Evolutionary conservation across 2,888 invertebrate species (phyloP), one percentile per base, ranked within the genome.

Genomic region (Melanargia galathea): DNA sequence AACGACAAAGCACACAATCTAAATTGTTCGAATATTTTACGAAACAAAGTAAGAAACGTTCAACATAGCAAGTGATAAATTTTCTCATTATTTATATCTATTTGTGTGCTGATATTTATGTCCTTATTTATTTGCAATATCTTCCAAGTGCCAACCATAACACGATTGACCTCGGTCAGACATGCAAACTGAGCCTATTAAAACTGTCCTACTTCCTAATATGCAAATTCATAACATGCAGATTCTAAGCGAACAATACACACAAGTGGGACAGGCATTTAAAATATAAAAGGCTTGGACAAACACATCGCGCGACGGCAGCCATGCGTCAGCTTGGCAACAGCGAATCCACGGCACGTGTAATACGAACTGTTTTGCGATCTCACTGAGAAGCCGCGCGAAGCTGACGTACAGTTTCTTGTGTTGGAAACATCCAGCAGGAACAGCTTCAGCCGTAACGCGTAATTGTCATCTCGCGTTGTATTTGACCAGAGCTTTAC

Each of bases 131-230:
- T 40, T 13, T 40, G n/a, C 16, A 40, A 26, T 24, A 13, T 18
- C 11, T 8, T 20, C 5, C 20, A 5, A 22, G 45, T 59, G 49
- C 0, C 26, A 59, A 59, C 59, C 59, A 38, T 67, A 65, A 18
- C 20, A 52, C 33, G 69, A 68, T 64, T 69, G 79, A 77, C 79
- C 78, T 78, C 79, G 76, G 70, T 67, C 72, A 70, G 66, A 73
- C 70, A 75, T 73, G 75, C 78, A 73, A 79, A 77, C 77, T 73
- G 70, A 76, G 75, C 72, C 81, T 75, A 84, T 84, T 84, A 78
- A 85, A 80, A 81, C 71, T 81, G 85, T 71, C 82, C 89, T 75
- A 88, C 86, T 87, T 89, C 87, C 87, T 82, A 84, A 87, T 84
- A 90, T 89, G 86, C 82, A 83, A 89, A 90, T 86, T 76, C 75